phyloP scores from a whole-genome alignment of 2,888 invertebrate genomes.

The Exephanes ischioxanthus region DNA sequence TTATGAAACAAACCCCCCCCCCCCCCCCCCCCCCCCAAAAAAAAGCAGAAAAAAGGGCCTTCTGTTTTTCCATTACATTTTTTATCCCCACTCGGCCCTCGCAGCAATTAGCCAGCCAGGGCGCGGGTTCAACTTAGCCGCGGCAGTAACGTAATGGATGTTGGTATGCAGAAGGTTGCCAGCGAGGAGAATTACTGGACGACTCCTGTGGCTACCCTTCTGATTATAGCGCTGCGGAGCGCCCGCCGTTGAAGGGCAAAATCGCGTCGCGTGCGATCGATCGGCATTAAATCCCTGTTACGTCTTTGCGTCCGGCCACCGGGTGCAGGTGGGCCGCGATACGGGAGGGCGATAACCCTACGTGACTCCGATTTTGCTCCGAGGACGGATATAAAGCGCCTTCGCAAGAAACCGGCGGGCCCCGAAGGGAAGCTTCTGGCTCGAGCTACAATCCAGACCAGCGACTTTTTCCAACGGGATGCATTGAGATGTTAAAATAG shows the following conservation, averaged over 20 bases:
- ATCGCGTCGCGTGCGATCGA: slow-evolving; percentile 4
- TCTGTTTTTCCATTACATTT: slow-evolving; percentile 46
- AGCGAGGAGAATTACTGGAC: background rate
- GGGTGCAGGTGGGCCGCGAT: background rate
- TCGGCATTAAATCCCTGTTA: slow-evolving; percentile 6
- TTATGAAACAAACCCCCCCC: slow-evolving; percentile 1
- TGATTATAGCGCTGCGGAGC: background rate
- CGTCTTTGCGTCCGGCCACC: background rate
- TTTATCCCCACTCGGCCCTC: slow-evolving; percentile 36
- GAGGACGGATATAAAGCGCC: background rate
- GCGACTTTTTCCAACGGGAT: background rate
- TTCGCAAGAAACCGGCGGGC: background rate
- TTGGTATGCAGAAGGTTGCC: background rate
- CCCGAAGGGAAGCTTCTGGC: background rate
- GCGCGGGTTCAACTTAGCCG: background rate
- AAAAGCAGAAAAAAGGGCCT: background rate
- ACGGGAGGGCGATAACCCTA: background rate
- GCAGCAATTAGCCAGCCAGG: slow-evolving; percentile 51
- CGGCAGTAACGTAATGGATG: slow-evolving; percentile 12
- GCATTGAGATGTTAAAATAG: slow-evolving; percentile 8
- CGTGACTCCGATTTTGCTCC: background rate
- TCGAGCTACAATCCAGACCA: background rate
- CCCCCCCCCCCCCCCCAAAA: background rate
- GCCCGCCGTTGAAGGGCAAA: background rate
- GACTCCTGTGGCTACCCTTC: background rate